phyloP scores from a whole-genome alignment of 2,113 vertebrate genomes.

The Laterallus jamaicensis region DNA sequence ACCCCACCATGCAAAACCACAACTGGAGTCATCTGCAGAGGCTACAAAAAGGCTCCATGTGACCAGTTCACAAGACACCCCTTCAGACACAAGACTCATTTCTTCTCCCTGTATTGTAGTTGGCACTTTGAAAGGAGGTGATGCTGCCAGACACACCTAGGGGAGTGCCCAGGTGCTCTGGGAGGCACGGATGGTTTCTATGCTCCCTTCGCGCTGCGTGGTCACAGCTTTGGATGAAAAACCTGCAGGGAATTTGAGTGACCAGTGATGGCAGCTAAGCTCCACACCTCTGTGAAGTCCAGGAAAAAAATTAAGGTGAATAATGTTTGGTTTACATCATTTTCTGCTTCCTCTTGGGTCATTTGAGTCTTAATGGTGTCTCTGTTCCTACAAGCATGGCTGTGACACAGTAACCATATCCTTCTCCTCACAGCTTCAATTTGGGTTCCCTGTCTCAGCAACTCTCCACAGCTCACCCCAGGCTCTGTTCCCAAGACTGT shows the following conservation, averaged over 20 bases:
- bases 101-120: not conserved
- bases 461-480: not conserved
- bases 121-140: not conserved
- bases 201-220: not conserved
- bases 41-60: not conserved
- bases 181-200: accelerated
- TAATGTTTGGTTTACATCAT: not conserved
- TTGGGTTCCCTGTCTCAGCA: not conserved
- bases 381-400: not conserved
- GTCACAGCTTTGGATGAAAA: not conserved
- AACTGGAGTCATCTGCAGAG: not conserved
- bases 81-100: not conserved
- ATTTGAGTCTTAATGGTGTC: not conserved
- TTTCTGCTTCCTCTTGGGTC: not conserved
- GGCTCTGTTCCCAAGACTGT: not conserved
- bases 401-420: not conserved
- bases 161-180: not conserved
- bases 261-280: not conserved
- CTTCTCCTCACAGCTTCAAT: not conserved
- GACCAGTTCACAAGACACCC: not conserved
- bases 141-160: not conserved
- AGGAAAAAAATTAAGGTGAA: not conserved
- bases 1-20: too few relatives aligned
- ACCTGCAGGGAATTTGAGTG: not conserved
- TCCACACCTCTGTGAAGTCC: not conserved